A percentile compares a stretch with the other conserved stretches of the same genome.
Conservation (phyloP, 1,140 invertebrate genomes). For the Proctacanthus coquilletti region DNA sequence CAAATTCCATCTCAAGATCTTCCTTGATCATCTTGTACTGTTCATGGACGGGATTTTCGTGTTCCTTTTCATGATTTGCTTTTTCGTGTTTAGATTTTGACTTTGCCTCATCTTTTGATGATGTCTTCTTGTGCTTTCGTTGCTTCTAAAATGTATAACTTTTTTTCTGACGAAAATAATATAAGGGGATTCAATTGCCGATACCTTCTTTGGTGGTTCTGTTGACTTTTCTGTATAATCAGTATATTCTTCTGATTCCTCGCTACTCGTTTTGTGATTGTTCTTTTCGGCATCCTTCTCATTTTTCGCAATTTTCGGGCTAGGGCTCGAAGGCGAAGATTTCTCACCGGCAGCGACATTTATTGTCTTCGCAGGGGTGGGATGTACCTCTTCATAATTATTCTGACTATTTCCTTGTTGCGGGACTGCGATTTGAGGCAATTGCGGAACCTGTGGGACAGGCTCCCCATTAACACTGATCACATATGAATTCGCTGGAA, state of each 20-base stretch:
- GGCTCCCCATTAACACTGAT: not conserved
- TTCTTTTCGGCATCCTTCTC: too few relatives aligned
- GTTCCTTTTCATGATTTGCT: conserved; percentile 15
- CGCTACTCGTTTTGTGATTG: conserved; percentile 8
- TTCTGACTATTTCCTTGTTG: too few relatives aligned
- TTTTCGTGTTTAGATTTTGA: conserved; percentile 8
- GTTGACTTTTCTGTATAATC: conserved; percentile 27
- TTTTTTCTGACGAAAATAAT: not conserved
- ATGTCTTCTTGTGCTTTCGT: conserved; percentile 21
- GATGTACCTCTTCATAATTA: too few relatives aligned
- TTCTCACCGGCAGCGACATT: too few relatives aligned
- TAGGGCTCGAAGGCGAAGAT: too few relatives aligned
- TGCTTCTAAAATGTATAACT: conserved; percentile 14
- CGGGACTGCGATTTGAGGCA: too few relatives aligned
- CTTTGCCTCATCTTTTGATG: conserved; percentile 8
- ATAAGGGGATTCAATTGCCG: not conserved
- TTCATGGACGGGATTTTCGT: conserved; percentile 20
- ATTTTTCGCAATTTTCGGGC: too few relatives aligned
- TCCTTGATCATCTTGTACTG: conserved; percentile 18
- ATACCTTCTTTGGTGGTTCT: conserved; percentile 25
- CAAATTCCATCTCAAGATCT: conserved; percentile 19
- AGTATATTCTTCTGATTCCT: conserved; percentile 20
- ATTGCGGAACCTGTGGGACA: not conserved
- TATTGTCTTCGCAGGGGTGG: too few relatives aligned
- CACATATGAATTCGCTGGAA: too few relatives aligned